Conservation (phyloP, 2,113 vertebrate species). For the Arizona elegans region DNA sequence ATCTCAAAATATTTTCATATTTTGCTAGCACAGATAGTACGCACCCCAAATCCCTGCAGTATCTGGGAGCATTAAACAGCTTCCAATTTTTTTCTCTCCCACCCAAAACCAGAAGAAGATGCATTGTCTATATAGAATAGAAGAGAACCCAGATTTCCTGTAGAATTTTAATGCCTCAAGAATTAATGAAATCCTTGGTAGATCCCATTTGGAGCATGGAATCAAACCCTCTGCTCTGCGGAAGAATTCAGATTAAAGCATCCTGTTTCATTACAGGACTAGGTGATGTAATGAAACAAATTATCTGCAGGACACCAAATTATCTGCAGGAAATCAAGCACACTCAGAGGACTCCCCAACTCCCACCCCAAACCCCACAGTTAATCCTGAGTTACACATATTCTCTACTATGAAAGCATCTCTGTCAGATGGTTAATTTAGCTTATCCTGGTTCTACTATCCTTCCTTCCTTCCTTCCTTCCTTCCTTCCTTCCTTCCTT, state of each 20-base stretch:
- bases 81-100: background rate
- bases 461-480: too few relatives aligned
- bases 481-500: accelerated
- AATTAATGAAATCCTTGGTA: background rate
- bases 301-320: background rate
- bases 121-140: background rate
- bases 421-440: background rate
- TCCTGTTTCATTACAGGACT: background rate
- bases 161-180: accelerated
- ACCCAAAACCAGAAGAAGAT: background rate
- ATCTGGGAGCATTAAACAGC: background rate
- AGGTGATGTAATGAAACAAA: background rate
- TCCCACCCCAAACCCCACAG: background rate
- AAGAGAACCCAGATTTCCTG: accelerated
- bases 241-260: background rate
- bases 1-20: background rate
- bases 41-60: background rate
- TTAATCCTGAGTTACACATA: background rate
- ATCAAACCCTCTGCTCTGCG: background rate
- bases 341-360: background rate
- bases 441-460: background rate
- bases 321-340: background rate
- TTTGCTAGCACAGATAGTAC: background rate
- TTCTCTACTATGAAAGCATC: background rate
- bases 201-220: background rate